Evolutionary conservation across 2,113 vertebrate genomes (phyloP).

Genomic region (Zosterops borbonicus): DNA sequence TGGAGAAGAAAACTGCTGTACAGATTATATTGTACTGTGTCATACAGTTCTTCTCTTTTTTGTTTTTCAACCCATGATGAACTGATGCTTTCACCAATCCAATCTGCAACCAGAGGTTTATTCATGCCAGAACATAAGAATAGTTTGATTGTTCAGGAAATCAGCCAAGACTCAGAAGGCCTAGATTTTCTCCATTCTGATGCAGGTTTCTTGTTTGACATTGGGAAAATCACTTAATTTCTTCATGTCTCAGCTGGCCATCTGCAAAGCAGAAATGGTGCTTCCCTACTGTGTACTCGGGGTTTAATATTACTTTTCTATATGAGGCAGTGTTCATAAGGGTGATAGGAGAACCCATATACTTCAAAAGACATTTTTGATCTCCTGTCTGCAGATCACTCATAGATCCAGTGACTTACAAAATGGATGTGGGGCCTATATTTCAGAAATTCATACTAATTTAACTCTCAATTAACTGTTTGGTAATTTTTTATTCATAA

Average conservation of each 20-base stretch:
- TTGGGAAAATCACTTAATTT: neutral
- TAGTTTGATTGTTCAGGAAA: constrained; percentile 38
- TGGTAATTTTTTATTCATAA: neutral
- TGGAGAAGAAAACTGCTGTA: neutral
- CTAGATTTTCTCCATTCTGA: neutral
- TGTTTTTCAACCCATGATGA: constrained; percentile 2
- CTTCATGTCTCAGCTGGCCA: neutral
- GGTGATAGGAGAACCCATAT: constrained; percentile 25
- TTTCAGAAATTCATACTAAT: neutral
- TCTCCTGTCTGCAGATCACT: neutral
- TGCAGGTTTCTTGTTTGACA: neutral
- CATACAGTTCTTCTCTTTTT: neutral
- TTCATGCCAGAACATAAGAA: constrained; percentile 24
- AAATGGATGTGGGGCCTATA: neutral
- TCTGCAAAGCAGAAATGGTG: neutral
- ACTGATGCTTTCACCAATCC: constrained; percentile 12
- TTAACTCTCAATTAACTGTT: neutral
- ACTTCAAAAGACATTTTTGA: constrained; percentile 39
- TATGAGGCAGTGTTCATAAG: neutral
- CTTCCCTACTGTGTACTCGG: neutral
- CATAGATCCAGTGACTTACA: neutral
- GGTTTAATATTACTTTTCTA: constrained; percentile 21
- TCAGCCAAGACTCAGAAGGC: neutral
- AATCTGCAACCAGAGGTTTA: constrained; percentile 21
- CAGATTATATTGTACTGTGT: constrained; percentile 15